Evolutionary conservation across 1,140 invertebrate genomes (phyloP), one percentile per base, ranked within the genome.

Genomic region (Trichonephila clavipes): DNA sequence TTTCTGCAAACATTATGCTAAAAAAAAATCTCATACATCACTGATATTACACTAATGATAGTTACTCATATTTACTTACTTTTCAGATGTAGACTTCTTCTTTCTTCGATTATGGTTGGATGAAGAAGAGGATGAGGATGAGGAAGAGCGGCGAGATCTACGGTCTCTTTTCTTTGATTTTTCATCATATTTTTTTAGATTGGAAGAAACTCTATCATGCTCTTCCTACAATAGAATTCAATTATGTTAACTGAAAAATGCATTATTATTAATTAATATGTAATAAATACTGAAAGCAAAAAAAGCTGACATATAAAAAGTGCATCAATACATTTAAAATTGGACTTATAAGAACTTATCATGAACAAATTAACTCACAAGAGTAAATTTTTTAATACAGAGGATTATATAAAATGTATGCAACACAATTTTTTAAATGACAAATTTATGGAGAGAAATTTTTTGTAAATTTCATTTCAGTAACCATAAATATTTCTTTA

Each of bases 131-230:
- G 93, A 94, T 6, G 93, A 94, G 16, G 92, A 93, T 28, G 92
- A 93, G 59, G 66, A 82, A 83, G 87, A 82, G 21, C 88, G 72
- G 3, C 93, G 85, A 28, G 92, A 93, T 34, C 92, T 82, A 64
- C 88, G 82, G 7, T 91, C 89, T 21, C 94, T 28, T 8, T 94
- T 91, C 66, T 95, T 95, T 5, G 96, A 95, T 82, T 95, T 95
- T 87, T 96, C 95, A 88, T 96, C 95, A 72, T 95, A 94, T 66
- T 95, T 95, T 93, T 95, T 95, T 88, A 97, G 92, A 28, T 96
- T 97, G 90, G 97, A 97, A 95, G 97, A 96, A 62, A 97, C 96
- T 94, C 97, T 96, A 94, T 97, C 97, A 95, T 97, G 97, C 94
- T 97, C 97, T 95, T 97, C 97, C 97, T 97, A 94, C 18, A 94